Base-by-base conservation (phyloP, 2,113 vertebrate species). In the Uria lomvia region DNA sequence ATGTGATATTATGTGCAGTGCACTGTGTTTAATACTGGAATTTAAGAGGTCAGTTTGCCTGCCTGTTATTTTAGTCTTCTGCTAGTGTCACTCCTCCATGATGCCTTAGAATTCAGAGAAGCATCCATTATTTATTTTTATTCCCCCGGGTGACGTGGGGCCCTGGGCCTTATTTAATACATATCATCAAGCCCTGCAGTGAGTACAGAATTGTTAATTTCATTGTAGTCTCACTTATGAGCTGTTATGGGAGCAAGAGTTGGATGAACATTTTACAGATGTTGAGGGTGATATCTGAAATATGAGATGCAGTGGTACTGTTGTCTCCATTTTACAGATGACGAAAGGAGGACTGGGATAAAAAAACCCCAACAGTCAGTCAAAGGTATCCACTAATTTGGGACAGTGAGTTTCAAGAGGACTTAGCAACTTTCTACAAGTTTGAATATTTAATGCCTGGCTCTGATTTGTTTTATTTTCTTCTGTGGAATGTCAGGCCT, bases 121-220 rank as follows among this genome's bases (percentile, higher is more conserved):
- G 23, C 38, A 93, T 92, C 27, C 71, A 42, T 68, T 87, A 94
- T 94, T 88, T 94, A 80, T 74, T 88, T 90, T 66, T 74, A 70
- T 94, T 86, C 60, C 81, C 66, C 17, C 26, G 43, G 52, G 65
- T 90, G 73, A 55, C 19, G 8, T 29, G 56, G 24, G 47, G 56
- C 65, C 50, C 18, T 2, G 9, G 79, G 86, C 50, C 55, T 92
- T 76, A 70, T 76, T 94, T 84, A 87, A 65, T 53, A 40, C 19
- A 0, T 66, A 58, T 45, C 50, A 29, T 53, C 60, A 75, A 42
- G 29, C 58, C 88, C 66, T 77, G 53, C 67, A 77, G 40, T 53
- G 81, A 81, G n/a, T 65, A 76, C 32, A 77, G 86, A 77, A 59
- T 67, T 45, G 23, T 52, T 92, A 9, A 67, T 74, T 88, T 86